Percentiles rank a stretch among this genome's conserved stretches.
Conservation (phyloP, 2,113 vertebrate species). For the Bagarius yarrelli region DNA sequence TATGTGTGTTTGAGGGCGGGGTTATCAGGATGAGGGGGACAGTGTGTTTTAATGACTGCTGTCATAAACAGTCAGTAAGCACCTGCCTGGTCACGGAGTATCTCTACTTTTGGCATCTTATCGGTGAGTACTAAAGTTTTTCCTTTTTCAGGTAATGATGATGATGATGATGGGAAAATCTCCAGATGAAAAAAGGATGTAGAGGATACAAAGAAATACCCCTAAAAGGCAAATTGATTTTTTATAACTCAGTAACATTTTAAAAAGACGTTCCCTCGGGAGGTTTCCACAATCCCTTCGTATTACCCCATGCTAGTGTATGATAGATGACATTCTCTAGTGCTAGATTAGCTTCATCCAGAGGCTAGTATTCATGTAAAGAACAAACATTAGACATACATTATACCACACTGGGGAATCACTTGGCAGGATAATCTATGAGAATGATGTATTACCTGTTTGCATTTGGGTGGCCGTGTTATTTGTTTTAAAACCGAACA, state of each 20-base stretch:
- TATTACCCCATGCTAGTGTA: slow-evolving; percentile 17
- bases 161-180: neutral
- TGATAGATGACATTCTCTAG: slow-evolving; percentile 20
- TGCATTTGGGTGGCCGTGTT: neutral
- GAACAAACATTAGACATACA: slow-evolving; percentile 27
- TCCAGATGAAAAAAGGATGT: neutral
- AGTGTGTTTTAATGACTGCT: slow-evolving; percentile 30
- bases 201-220: slow-evolving; percentile 16
- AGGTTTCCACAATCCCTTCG: slow-evolving; percentile 1
- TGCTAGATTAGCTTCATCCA: slow-evolving; percentile 25
- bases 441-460: slow-evolving; percentile 28
- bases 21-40: slow-evolving; percentile 2
- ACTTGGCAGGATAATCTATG: slow-evolving; percentile 25
- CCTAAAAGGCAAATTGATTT: neutral
- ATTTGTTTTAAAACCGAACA: slow-evolving; percentile 4
- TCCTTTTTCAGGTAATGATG: neutral
- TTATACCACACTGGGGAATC: slow-evolving; percentile 21
- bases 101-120: slow-evolving; percentile 13
- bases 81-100: slow-evolving; percentile 29
- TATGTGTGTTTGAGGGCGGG: slow-evolving; percentile 28
- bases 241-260: slow-evolving; percentile 5
- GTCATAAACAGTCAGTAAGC: slow-evolving; percentile 29
- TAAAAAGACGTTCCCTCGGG: slow-evolving; percentile 23
- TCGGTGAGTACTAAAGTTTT: slow-evolving; percentile 48
- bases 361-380: neutral